Evolutionary conservation across 2,113 vertebrate genomes (phyloP), one percentile per base, ranked within the genome.

Genomic region (Sclerurus mexicanus): DNA sequence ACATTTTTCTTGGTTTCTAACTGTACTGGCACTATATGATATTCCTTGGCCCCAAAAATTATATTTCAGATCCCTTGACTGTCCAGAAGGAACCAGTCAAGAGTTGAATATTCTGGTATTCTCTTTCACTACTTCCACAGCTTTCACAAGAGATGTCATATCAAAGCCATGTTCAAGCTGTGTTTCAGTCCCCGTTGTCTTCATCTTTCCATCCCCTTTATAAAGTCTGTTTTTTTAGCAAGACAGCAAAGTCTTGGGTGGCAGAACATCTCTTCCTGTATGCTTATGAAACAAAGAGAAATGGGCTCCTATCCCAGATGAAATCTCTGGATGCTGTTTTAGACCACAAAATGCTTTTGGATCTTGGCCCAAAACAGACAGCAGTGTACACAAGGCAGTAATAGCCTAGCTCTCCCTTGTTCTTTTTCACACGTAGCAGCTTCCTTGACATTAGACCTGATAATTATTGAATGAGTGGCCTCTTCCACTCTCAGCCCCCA

Each of bases 401-500:
- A 88, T 39, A 93, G 47, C 11, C 3, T 83, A 49, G 60, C 28
- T 85, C 56, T 89, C 68, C 84, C 87, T 95, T 78, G 37, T 37
- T 87, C 84, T 81, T 87, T 76, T 86, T 84, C 82, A 93, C 64
- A 84, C 0, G 0, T 55, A 93, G 75, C 78, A 67, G 87, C 91
- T 93, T 94, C 59, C 71, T 93, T 91, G 82, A 95, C 62, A 82
- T 35, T 63, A 82, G 63, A 91, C 92, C 67, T 90, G 78, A 90
- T 93, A 95, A 94, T 95, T 91, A 90, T 49, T 55, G 72, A 77
- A 95, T 46, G 64, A 96, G 83, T 49, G 60, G 75, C 67, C 47
- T 68, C 79, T 92, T 90, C 85, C 47, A 73, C 71, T 74, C 81
- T 82, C 67, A 89, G 67, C 30, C 85, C n/a, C 42, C 78, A 83